Evolutionary conservation across 2,797 vertebrate species (phyloP).

Genomic region (Enteromius argenteus): DNA sequence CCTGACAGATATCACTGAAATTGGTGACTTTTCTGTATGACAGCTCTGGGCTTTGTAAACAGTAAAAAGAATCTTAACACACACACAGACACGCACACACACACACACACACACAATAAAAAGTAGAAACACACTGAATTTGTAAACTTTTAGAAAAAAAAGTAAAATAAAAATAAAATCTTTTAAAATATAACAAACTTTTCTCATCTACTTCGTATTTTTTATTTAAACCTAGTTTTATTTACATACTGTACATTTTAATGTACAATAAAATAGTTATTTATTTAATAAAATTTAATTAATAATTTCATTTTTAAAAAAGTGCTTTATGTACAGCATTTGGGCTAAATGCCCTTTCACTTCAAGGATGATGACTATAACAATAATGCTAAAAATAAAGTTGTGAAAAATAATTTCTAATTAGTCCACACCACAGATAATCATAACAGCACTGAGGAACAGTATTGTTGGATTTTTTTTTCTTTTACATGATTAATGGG

Average conservation of each 20-base stretch:
- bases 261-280: background rate
- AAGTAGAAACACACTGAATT: background rate
- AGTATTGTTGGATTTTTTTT: background rate
- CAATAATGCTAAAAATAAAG: background rate
- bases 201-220: background rate
- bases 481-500: background rate
- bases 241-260: background rate
- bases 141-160: background rate
- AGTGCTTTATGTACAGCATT: background rate
- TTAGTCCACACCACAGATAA: background rate
- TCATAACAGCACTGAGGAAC: background rate
- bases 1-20: constrained; percentile 12
- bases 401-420: background rate
- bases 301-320: background rate
- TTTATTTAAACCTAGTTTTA: background rate
- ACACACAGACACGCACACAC: background rate
- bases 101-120: background rate
- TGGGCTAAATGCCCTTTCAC: background rate
- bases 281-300: background rate
- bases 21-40: constrained; percentile 4
- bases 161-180: background rate
- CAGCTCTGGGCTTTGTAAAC: background rate
- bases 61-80: background rate
- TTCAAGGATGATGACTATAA: background rate
- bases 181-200: background rate